Base-by-base conservation (phyloP, 30 jellyfish, hydroid and myxozoan species). In the Aurelia sp. region DNA sequence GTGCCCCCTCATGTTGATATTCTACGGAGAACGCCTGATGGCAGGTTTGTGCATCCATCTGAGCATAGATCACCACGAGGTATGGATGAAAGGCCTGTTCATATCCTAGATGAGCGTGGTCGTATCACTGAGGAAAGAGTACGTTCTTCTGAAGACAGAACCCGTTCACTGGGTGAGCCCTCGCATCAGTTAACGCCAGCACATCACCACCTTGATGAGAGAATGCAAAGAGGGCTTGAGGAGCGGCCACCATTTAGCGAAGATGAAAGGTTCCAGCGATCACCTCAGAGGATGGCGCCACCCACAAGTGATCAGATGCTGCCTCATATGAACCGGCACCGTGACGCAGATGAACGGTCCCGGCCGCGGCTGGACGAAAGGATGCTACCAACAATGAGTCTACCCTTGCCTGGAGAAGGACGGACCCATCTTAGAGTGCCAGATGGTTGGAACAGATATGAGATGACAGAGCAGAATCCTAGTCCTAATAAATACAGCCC, bases 61-160 rank as follows among this genome's bases (percentile, higher is more conserved):
- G 93, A 84, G 72, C 81, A 19, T 11, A 62, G 93, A 50, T 23
- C 67, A 12, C 87, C 79, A 44, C 68, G 47, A 19, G 21, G 52
- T 18, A 44, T 84, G 15, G 93, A 73, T 13, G 87, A 84, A 9
- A 62, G 93, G 68, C 74, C 93, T 8, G 86, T 76, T 23, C 93
- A 61, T 62, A 51, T 71, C 12, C 74, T 71, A 9, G 86, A 84
- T 53, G 93, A 84, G 33, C 62, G 87, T 13, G 84, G 87, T 16
- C 87, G 87, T 62, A 13, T 70, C n/a, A 27, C 93, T 5, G 85
- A 73, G 51, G 93, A 84, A 16, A 79, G 93, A 20, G n/a, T 50
- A 48, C 69, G 93, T 20, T 47, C 93, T 59, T 67, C 84, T 47
- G 87, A 84, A n/a, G 93, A 84, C 59, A 55, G 79, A 19, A 18